These are phyloP conservation scores for Syngnathoides biaculeatus DNA, from an alignment of 2,113 vertebrate species.

Conservation along the genomic window DNA sequence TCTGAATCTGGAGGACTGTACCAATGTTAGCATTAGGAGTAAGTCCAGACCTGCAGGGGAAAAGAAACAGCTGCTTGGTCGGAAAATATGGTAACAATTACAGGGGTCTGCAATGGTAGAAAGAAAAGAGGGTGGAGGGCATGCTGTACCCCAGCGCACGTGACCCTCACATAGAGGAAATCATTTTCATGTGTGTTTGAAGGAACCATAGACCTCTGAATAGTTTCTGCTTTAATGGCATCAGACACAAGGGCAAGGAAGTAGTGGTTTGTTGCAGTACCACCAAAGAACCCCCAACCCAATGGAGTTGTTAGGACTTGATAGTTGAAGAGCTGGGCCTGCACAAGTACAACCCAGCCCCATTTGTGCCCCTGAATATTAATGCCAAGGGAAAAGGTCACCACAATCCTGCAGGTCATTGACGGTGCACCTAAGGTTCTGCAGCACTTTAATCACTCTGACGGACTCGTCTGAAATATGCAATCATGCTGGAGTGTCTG, in stretches of 20 bases:
- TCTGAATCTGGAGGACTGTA: constrained; percentile 39
- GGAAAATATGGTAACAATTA: constrained; percentile 67
- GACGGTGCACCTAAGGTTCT: background rate
- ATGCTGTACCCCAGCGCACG: constrained; percentile 50
- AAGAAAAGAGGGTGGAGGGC: constrained; percentile 19
- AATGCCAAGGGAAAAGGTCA: background rate
- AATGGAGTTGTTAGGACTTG: background rate
- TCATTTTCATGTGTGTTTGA: constrained; percentile 63
- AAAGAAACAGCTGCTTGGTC: constrained; percentile 62
- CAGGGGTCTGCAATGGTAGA: constrained; percentile 46
- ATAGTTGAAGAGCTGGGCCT: background rate
- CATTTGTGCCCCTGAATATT: background rate
- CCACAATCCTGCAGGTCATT: background rate
- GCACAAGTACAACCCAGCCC: background rate
- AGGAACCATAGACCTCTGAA: constrained; percentile 53
- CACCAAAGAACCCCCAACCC: constrained; percentile 7
- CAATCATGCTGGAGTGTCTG: constrained; percentile 25
- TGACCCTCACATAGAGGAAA: constrained; percentile 60
- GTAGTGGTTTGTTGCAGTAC: constrained; percentile 36
- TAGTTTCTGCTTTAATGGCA: constrained; percentile 60
- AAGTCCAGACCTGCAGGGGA: constrained; percentile 52
- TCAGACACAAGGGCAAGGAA: constrained; percentile 49
- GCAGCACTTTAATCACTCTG: constrained; percentile 17
- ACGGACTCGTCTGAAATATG: constrained; percentile 1
- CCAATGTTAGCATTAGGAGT: constrained; percentile 46